Evolutionary conservation across 1,140 invertebrate genomes (phyloP).

Genomic region (Pseudoatta argentina): DNA sequence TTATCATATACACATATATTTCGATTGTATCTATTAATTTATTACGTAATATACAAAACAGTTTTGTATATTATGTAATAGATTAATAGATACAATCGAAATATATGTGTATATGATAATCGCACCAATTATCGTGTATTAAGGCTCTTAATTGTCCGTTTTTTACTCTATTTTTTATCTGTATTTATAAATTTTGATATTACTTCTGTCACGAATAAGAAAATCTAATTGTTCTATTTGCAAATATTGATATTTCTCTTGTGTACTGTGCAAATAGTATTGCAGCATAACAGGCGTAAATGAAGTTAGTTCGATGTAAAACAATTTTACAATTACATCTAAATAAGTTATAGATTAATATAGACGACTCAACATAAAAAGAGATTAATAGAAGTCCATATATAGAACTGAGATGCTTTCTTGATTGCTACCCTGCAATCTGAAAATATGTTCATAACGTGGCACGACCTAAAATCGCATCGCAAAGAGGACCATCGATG

Average conservation of each 20-base stretch:
- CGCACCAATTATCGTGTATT: too few relatives aligned
- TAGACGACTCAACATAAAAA: neutral
- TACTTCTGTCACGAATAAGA: neutral
- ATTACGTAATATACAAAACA: too few relatives aligned
- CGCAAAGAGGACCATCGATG: neutral
- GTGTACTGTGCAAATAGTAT: neutral
- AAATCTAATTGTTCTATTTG: neutral
- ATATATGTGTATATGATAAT: too few relatives aligned
- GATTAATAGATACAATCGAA: too few relatives aligned
- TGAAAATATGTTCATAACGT: conserved; percentile 26
- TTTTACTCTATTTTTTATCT: too few relatives aligned
- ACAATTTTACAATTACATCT: neutral
- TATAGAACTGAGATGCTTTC: neutral
- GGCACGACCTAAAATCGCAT: conserved; percentile 25
- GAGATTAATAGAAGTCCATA: neutral
- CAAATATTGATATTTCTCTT: conserved; percentile 18
- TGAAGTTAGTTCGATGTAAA: neutral
- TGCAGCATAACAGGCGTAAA: neutral
- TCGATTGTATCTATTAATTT: too few relatives aligned
- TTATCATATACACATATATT: too few relatives aligned
- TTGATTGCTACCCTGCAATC: neutral
- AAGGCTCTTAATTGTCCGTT: too few relatives aligned
- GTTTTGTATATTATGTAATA: too few relatives aligned
- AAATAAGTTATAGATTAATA: conserved; percentile 14
- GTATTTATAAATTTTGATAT: neutral